phyloP scores from a whole-genome alignment of 2,797 vertebrate genomes.

The Sparus aurata region DNA sequence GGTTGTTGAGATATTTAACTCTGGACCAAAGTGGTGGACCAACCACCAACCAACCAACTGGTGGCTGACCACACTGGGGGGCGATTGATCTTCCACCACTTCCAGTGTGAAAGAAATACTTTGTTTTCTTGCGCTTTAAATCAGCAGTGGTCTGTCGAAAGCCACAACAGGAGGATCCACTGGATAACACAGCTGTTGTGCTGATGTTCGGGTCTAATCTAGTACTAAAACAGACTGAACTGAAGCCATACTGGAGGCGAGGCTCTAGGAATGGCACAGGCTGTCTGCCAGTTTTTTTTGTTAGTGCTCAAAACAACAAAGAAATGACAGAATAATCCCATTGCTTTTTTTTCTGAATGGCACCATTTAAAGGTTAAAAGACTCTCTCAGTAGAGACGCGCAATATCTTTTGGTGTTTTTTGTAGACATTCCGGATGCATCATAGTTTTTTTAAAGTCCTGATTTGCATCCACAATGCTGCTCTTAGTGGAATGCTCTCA shows the following conservation, averaged over 20 bases:
- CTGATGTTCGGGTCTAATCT: constrained; percentile 4
- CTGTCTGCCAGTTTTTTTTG: background rate
- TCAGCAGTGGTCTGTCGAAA: background rate
- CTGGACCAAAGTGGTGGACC: background rate
- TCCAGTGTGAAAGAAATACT: background rate
- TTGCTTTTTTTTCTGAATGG: background rate
- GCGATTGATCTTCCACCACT: too few species aligned
- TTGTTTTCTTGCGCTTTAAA: background rate
- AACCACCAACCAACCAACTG: too few species aligned
- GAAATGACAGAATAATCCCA: too few species aligned
- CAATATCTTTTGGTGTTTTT: constrained; percentile 6
- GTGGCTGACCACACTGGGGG: too few species aligned
- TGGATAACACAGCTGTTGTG: constrained; percentile 10
- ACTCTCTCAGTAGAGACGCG: background rate
- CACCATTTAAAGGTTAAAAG: constrained; percentile 4
- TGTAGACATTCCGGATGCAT: constrained; percentile 3
- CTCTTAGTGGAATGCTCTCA: constrained; percentile 46
- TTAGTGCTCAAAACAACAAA: background rate
- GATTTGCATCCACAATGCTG: constrained; percentile 46
- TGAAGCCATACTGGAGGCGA: too few species aligned
- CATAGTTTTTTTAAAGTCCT: constrained; percentile 20
- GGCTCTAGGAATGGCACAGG: background rate
- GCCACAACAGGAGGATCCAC: background rate
- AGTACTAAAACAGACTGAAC: background rate
- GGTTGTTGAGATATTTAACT: background rate